Conservation (phyloP, 1,140 invertebrate species). For the Pseudoatta argentina region DNA sequence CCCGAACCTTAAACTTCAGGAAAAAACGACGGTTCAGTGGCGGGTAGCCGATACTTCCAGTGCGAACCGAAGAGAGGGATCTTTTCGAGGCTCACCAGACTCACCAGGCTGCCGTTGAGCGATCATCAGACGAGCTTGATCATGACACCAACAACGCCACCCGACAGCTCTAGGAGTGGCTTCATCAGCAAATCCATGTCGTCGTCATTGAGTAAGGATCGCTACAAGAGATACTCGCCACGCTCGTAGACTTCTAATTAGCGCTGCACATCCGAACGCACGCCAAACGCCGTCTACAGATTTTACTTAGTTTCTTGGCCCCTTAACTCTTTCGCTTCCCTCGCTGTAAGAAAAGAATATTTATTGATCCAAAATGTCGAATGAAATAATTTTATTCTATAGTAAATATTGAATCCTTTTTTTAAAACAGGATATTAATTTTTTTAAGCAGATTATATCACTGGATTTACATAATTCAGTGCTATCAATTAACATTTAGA, state of each 20-base stretch:
- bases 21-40: slow-evolving; percentile 99
- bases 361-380: neutral
- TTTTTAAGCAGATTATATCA: neutral
- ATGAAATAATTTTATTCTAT: neutral
- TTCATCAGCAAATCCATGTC: slow-evolving; percentile 81
- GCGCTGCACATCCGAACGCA: slow-evolving; percentile 24
- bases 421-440: neutral
- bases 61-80: slow-evolving; percentile 97
- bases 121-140: slow-evolving; percentile 77
- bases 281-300: slow-evolving; percentile 7
- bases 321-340: slow-evolving; percentile 3
- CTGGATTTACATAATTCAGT: neutral
- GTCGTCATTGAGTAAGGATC: slow-evolving; percentile 84
- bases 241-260: slow-evolving; percentile 67
- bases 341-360: neutral
- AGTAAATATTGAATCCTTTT: neutral
- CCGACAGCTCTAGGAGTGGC: slow-evolving; percentile 74
- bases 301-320: neutral
- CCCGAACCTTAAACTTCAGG: slow-evolving; percentile 87
- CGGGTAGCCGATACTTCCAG: slow-evolving; percentile 96
- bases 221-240: slow-evolving; percentile 76
- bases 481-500: neutral
- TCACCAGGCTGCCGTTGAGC: slow-evolving; percentile 91
- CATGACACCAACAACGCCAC: slow-evolving; percentile 83
- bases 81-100: slow-evolving; percentile 95